Evolutionary conservation across 2,888 invertebrate genomes (phyloP).

Genomic region (Mesodorylaimus sp.): DNA sequence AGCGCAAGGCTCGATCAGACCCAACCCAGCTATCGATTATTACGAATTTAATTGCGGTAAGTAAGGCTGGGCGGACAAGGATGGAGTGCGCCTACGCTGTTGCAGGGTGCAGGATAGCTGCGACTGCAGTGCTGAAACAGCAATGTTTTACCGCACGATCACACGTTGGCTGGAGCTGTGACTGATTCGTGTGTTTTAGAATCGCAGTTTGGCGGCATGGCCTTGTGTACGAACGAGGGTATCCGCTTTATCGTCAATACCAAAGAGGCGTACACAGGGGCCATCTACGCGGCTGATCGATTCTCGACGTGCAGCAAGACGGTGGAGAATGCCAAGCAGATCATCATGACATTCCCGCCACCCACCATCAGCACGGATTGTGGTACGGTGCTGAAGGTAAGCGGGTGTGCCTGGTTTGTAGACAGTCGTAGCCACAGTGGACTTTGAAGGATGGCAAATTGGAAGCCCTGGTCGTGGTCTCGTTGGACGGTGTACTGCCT

Average conservation of each 20-base stretch:
- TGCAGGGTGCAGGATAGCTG: too few relatives aligned
- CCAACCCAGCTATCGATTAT: slow-evolving; percentile 27
- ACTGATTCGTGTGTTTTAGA: slow-evolving; percentile 18
- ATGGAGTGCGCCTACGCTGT: not conserved
- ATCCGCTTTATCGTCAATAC: slow-evolving; percentile 31
- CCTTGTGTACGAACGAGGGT: slow-evolving; percentile 30
- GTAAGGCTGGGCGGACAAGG: too few relatives aligned
- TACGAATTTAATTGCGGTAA: slow-evolving; percentile 30
- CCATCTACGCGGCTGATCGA: slow-evolving; percentile 30
- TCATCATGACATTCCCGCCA: slow-evolving; percentile 30
- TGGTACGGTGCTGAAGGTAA: slow-evolving; percentile 25
- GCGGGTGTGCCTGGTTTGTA: not conserved
- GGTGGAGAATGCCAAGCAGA: slow-evolving; percentile 29
- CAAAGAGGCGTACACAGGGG: slow-evolving; percentile 31
- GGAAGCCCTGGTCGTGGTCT: slow-evolving; percentile 30
- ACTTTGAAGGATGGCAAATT: slow-evolving; percentile 29
- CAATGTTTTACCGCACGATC: too few relatives aligned
- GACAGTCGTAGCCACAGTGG: not conserved
- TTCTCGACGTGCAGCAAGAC: slow-evolving; percentile 29
- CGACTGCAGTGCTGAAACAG: too few relatives aligned
- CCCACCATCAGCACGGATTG: slow-evolving; percentile 28
- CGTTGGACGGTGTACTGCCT: slow-evolving; percentile 28
- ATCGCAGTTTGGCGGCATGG: slow-evolving; percentile 31
- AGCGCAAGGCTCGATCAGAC: slow-evolving; percentile 23
- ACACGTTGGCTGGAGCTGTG: too few relatives aligned